phyloP scores from a whole-genome alignment of 2,113 vertebrate species.

The Trichechus manatus region DNA sequence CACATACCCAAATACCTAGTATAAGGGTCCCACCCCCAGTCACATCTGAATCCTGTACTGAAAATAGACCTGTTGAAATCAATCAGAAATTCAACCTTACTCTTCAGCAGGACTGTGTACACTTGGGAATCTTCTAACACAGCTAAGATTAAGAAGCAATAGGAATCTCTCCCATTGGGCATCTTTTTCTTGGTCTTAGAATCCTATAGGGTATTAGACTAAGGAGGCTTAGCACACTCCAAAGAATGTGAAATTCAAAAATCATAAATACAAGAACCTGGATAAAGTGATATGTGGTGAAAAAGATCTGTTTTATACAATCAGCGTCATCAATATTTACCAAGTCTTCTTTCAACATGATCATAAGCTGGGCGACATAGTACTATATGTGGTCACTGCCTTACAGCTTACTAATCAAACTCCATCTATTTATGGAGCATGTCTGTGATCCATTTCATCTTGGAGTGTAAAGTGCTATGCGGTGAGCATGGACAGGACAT shows the following conservation, averaged over 20 bases:
- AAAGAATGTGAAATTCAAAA: constrained; percentile 32
- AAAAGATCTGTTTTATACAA: background rate
- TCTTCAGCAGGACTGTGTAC: background rate
- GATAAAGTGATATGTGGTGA: background rate
- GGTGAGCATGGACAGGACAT: background rate
- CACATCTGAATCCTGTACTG: background rate
- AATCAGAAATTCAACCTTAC: background rate
- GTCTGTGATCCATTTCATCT: background rate
- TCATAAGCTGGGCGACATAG: background rate
- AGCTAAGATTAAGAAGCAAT: background rate
- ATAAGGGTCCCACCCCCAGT: background rate
- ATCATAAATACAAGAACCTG: background rate
- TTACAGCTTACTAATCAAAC: constrained; percentile 32
- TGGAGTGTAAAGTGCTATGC: background rate
- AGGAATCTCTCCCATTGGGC: background rate
- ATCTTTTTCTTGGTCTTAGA: constrained; percentile 10
- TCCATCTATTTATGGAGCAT: background rate
- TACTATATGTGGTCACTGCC: background rate
- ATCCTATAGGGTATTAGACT: background rate
- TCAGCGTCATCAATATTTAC: background rate
- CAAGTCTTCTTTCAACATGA: background rate
- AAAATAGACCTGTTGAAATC: constrained; percentile 11
- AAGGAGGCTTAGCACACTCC: background rate
- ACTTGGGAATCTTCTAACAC: background rate
- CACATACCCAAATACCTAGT: background rate